These are phyloP conservation scores for Misgurnus mizolepis DNA, from an alignment of 2,113 vertebrate species.

Conservation along the genomic window DNA sequence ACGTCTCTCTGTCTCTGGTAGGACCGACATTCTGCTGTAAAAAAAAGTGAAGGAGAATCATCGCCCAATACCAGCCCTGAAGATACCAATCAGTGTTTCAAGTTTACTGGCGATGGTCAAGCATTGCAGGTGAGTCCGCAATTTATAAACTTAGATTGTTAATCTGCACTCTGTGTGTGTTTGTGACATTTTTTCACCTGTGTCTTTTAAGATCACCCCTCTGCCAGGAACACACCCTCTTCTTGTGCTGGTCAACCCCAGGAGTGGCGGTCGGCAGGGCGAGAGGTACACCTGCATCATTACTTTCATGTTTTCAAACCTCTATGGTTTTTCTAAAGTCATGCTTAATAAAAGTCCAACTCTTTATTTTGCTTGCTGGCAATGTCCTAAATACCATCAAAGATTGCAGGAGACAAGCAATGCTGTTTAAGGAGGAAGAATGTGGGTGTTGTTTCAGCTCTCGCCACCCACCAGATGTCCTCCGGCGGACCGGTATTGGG, in stretches of 20 bases:
- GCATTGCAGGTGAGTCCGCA: constrained; percentile 77
- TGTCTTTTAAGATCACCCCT: constrained; percentile 82
- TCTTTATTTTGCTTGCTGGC: constrained; percentile 37
- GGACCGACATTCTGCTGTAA: constrained; percentile 74
- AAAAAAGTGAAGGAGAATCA: constrained; percentile 78
- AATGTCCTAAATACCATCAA: constrained; percentile 51
- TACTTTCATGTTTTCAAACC: not conserved
- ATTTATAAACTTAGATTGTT: not conserved
- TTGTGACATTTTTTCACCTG: not conserved
- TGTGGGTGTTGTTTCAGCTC: constrained; percentile 58
- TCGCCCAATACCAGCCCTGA: constrained; percentile 80
- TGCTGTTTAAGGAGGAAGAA: constrained; percentile 54
- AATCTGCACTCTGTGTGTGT: constrained; percentile 4
- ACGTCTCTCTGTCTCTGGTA: constrained; percentile 26
- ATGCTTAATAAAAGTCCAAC: constrained; percentile 19
- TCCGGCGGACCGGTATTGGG: constrained; percentile 53
- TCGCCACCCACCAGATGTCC: constrained; percentile 53
- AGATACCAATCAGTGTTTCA: constrained; percentile 78
- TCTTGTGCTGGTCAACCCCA: constrained; percentile 92
- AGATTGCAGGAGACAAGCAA: constrained; percentile 47
- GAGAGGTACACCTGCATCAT: constrained; percentile 76
- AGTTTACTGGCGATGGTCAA: constrained; percentile 81
- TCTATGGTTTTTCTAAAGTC: not conserved
- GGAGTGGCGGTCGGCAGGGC: constrained; percentile 92
- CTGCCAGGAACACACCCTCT: constrained; percentile 87